Base-by-base conservation (phyloP, 2,797 vertebrate genomes). In the Galaxias olidus region DNA sequence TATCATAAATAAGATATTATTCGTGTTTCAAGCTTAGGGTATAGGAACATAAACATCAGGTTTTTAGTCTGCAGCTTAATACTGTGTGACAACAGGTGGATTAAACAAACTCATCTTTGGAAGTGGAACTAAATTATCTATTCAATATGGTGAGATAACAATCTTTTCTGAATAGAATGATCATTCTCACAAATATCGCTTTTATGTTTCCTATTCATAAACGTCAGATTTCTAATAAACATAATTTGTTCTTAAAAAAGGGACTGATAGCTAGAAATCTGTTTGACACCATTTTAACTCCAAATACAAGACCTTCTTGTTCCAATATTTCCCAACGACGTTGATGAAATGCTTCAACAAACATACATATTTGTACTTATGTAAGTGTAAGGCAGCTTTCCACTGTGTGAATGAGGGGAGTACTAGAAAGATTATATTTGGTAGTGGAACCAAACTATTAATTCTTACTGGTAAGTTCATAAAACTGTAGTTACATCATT, bases 401-500 rank as follows among this genome's bases (percentile, higher is more conserved):
- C 45, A 30, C 15, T 72, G 64, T 72, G 70, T 62, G 65, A 72
- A 18, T 63, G 8, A 6, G 57, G 61, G 51, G 40, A 44, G 13
- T 14, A 69, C 62, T 20, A 12, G 19, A 19, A 71, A 75, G 49
- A 14, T 53, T 1, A 50, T 68, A 11, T 76, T 80, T 72, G 67
- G 69, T 12, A 58, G 20, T 62, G 63, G 63, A 20, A 68, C n/a
- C 48, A 40, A 41, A 41, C 40, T 74, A 14, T 47, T 50, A 51
- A 68, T 73, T 63, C 12, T 57, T 18, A 41, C 52, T 59, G 70
- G 72, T 80, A 77, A 80, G 74, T 72, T 60, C 1, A 52, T 56
- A 15, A 4, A 14, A 17, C 12, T 1, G 13, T 46, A 13, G 19
- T 54, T 54, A 1, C 19, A 40, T 20, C 13, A 30, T 30, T 30